Evolutionary conservation across 2,888 invertebrate genomes (phyloP), one percentile per base, ranked within the genome.

Genomic region (Drosophila borealis): DNA sequence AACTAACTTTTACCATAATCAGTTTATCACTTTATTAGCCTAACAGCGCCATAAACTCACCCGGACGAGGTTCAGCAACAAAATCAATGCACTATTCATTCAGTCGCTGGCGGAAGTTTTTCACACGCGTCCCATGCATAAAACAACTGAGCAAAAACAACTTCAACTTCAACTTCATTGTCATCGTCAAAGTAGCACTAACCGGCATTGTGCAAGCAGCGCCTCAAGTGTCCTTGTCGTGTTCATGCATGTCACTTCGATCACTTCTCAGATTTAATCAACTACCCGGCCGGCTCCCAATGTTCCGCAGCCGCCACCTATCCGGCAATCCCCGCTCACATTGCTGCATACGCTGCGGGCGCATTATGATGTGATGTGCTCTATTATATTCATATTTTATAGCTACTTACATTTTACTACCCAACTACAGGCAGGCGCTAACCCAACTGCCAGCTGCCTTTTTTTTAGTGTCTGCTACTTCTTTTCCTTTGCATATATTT

Each of bases 341-440:
- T 74, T 46, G 51, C 49, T 54, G 67, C 63, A 69, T 53, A 50
- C 68, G 69, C 70, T 78, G 81, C 65, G 78, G 81, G 78, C 79
- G 74, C 74, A 69, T 81, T 74, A 81, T 81, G 78, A 78, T 80
- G 81, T 81, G 79, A 80, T 81, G 78, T 78, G 70, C 80, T 80
- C 81, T 80, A 81, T 81, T 81, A 81, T 81, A 81, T 81, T 81
- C 83, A 81, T 80, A 81, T 82, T 81, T 81, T 81, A 81, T 81
- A 82, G 81, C 83, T 81, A 83, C 81, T 81, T 81, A 81, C 82
- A 70, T 82, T 81, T 81, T 80, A 80, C 74, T 61, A 63, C 76
- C 57, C 63, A 50, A 62, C 64, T 59, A 54, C 53, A 48, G 10
- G 33, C 63, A 19, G 61, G 59, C 25, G 42, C 51, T 51, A 51